Base-by-base conservation (phyloP, 2,113 vertebrate species). In the Suncus etruscus region DNA sequence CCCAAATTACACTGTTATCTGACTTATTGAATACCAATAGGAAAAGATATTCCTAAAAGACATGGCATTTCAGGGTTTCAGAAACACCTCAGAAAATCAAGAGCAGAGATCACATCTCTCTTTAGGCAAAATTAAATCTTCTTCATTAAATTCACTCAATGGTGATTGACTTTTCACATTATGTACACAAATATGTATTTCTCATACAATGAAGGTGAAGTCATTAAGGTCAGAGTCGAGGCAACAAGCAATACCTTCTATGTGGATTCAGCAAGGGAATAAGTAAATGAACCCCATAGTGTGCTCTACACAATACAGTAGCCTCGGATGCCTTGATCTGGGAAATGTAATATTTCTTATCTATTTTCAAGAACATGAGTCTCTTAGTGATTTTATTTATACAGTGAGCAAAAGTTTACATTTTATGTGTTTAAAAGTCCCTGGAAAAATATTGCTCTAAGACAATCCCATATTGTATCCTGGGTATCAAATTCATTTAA, bases 361-460 rank as follows among this genome's bases (percentile, higher is more conserved):
- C 78, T 8, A 86, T 90, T 94, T 72, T 27, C 10, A 77, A 18
- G 5, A 92, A 39, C 0, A 1, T 22, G 12, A 65, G 14, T 80
- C 45, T 93, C 65, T 14, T 76, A 27, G 48, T 88, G 91, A 14
- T 79, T 14, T 69, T 87, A 18, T 69, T 91, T n/a, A 45, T 82
- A n/a, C 4, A 89, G 31, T 58, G n/a, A 78, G 72, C 39, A 80
- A 66, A 93, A 29, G 10, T 51, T 93, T 94, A 87, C 31, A 90
- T 79, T 94, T 87, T 83, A 72, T 77, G 81, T 51, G 20, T 72
- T 18, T 25, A n/a, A 74, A 83, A 83, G 8, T 86, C n/a, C 48
- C 50, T 58, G 16, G 54, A 61, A 81, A 70, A 92, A 54, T 74
- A 90, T 4, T 45, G 4, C 2, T 83, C 29, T 80, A 45, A 75